These are phyloP conservation scores for Furcifer pardalis DNA, from an alignment of 2,797 vertebrate genomes.

Conservation along the genomic window DNA sequence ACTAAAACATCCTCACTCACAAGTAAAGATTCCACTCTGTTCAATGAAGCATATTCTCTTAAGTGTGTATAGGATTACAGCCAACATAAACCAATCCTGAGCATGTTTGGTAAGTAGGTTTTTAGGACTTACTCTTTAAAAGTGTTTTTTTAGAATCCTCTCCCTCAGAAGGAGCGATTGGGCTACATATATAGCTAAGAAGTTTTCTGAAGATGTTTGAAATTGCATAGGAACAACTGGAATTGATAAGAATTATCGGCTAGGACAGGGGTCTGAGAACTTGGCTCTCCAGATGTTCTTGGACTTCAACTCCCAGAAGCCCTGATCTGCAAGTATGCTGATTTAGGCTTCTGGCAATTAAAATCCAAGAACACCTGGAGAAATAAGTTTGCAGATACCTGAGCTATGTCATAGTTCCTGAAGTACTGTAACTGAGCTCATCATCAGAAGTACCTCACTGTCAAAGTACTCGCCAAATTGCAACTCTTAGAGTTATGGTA, in stretches of 20 bases:
- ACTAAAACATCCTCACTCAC: neutral
- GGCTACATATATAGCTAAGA: neutral
- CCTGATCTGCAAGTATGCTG: no score
- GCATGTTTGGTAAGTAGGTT: neutral
- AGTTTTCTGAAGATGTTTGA: neutral
- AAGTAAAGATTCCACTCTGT: neutral
- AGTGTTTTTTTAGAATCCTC: neutral
- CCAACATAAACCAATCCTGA: neutral
- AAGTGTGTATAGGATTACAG: neutral
- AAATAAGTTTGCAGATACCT: no score
- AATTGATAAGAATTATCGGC: neutral
- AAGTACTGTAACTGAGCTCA: no score
- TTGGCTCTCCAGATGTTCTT: no score
- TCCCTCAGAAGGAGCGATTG: neutral
- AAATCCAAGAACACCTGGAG: no score
- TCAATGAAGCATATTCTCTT: neutral
- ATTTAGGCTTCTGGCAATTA: no score
- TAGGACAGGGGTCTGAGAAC: no score
- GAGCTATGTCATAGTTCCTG: no score
- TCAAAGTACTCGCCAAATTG: no score
- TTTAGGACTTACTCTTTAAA: neutral
- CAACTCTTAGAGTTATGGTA: no score
- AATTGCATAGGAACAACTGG: neutral
- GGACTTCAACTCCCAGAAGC: no score
- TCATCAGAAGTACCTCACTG: no score